phyloP scores from a whole-genome alignment of 2,797 vertebrate species.

The Esox masquinongy region DNA sequence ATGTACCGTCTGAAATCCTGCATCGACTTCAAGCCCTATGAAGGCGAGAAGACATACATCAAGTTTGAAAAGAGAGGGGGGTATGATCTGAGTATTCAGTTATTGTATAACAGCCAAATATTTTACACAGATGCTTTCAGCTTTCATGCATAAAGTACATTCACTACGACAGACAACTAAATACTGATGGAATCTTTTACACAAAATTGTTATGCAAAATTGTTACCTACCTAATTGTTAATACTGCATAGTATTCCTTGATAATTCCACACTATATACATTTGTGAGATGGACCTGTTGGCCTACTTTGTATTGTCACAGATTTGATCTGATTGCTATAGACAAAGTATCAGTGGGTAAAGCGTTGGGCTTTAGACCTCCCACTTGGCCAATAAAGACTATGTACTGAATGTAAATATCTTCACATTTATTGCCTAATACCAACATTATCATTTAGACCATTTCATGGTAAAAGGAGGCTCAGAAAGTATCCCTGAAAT shows the following conservation, averaged over 20 bases:
- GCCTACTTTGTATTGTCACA: no score
- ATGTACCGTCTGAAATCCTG: conserved; percentile 93
- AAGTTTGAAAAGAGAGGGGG: conserved; percentile 83
- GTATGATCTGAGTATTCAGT: conserved; percentile 65
- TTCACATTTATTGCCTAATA: no score
- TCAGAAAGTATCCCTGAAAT: no score
- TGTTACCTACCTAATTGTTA: background rate
- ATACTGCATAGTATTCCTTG: background rate
- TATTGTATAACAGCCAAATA: background rate
- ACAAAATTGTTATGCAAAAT: background rate
- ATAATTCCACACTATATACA: no score
- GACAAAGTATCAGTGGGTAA: no score
- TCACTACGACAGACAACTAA: background rate
- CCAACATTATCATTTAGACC: no score
- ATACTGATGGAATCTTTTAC: background rate
- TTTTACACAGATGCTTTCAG: background rate
- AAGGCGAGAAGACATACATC: conserved; percentile 84
- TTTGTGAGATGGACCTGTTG: no score
- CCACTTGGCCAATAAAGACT: no score
- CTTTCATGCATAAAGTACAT: background rate
- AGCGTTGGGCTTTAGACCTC: no score
- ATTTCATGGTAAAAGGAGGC: no score
- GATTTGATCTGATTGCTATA: no score
- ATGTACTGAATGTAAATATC: no score
- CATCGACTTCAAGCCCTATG: conserved; percentile 91